phyloP scores from a whole-genome alignment of 1,140 invertebrate species.

The Lepidurus apus region DNA sequence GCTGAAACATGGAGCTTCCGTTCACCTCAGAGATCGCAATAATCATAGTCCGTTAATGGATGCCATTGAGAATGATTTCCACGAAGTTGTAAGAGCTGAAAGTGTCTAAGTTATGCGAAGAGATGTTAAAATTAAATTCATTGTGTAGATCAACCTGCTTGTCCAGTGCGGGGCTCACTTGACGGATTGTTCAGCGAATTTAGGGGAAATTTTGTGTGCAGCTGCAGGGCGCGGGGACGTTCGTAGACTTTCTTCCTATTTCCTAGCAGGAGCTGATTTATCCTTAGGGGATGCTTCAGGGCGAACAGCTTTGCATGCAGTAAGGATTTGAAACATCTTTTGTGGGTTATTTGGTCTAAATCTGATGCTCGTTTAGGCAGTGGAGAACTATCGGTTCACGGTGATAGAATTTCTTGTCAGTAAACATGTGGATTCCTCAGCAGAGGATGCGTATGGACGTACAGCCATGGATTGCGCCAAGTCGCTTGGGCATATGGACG shows the following conservation, averaged over 20 bases:
- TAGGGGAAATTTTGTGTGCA: slow-evolving; percentile 57
- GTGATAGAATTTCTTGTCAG: not conserved
- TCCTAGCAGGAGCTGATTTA: slow-evolving; percentile 59
- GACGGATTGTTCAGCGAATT: slow-evolving; percentile 44
- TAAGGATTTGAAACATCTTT: not conserved
- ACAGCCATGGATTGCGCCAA: slow-evolving; percentile 3
- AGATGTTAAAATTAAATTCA: slow-evolving; percentile 4
- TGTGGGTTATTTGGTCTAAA: not conserved
- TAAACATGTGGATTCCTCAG: not conserved
- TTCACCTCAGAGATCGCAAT: slow-evolving; percentile 67
- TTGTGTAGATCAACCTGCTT: slow-evolving; percentile 49
- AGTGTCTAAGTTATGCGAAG: not conserved
- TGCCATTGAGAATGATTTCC: slow-evolving; percentile 56
- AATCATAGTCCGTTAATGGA: slow-evolving; percentile 54
- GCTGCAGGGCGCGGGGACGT: slow-evolving; percentile 55
- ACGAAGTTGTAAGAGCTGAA: slow-evolving; percentile 47
- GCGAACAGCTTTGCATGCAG: slow-evolving; percentile 54
- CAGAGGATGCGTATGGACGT: slow-evolving; percentile 1
- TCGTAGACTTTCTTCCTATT: slow-evolving; percentile 53
- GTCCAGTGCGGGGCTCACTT: slow-evolving; percentile 61
- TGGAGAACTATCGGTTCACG: not conserved
- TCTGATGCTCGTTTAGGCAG: not conserved
- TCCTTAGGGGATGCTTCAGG: slow-evolving; percentile 54
- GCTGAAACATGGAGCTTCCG: slow-evolving; percentile 71
- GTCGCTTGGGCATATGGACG: not conserved